Evolutionary conservation across 2,888 invertebrate species (phyloP).

Genomic region (Habroteleia sp.): DNA sequence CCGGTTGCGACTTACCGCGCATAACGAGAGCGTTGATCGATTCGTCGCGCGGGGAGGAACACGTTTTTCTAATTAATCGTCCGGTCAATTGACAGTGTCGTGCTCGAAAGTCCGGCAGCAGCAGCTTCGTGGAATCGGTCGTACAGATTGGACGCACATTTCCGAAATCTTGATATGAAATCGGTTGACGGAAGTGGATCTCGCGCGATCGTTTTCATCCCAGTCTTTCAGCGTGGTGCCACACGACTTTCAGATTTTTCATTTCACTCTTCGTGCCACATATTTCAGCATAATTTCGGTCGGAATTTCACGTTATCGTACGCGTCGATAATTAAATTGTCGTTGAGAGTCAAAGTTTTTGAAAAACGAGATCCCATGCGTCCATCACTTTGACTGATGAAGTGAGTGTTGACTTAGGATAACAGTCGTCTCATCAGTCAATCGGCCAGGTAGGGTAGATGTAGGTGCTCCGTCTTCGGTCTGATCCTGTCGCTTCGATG

Average conservation of each 20-base stretch:
- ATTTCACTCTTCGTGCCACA: slow-evolving; percentile 1
- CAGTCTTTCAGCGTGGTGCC: too few relatives aligned
- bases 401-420: slow-evolving; percentile 81
- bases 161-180: too few relatives aligned
- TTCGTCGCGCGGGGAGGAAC: too few relatives aligned
- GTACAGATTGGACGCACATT: too few relatives aligned
- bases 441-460: slow-evolving; percentile 79
- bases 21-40: slow-evolving; percentile 28
- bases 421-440: slow-evolving; percentile 80
- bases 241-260: slow-evolving; percentile 24
- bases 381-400: slow-evolving; percentile 73
- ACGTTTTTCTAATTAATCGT: too few relatives aligned
- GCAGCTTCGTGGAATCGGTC: too few relatives aligned
- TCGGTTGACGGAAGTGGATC: too few relatives aligned
- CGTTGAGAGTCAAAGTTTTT: slow-evolving; percentile 11
- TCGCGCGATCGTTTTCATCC: too few relatives aligned
- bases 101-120: too few relatives aligned
- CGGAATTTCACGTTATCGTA: too few relatives aligned
- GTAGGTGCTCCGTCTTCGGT: slow-evolving; percentile 77
- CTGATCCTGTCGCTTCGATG: slow-evolving; percentile 68
- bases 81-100: too few relatives aligned
- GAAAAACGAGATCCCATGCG: slow-evolving; percentile 37
- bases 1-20: slow-evolving; percentile 38
- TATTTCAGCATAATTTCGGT: too few relatives aligned
- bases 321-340: slow-evolving; percentile 35